phyloP scores from a whole-genome alignment of 2,113 vertebrate genomes.

The Poecilia latipinna region DNA sequence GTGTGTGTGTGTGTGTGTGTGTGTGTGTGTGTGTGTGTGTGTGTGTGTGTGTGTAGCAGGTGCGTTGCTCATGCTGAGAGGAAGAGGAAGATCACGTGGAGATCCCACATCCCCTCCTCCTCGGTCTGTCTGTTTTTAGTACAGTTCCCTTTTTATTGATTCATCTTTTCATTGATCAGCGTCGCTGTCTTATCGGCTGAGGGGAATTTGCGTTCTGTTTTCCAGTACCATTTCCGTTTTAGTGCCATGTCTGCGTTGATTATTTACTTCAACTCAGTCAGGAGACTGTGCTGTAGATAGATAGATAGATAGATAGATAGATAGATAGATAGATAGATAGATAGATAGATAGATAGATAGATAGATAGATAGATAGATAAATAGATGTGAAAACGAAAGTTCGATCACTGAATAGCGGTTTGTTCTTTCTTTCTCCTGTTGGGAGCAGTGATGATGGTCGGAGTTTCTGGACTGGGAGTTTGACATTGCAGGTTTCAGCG shows the following conservation, averaged over 20 bases:
- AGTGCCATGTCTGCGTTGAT: too few species aligned
- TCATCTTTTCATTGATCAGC: conserved; percentile 5
- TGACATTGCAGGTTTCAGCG: neutral
- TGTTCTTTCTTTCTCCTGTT: too few species aligned
- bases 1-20: conserved; percentile 35
- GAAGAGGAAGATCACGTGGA: conserved; percentile 75
- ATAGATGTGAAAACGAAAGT: too few species aligned
- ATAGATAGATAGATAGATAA: too few species aligned
- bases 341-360: neutral
- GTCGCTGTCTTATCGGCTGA: too few species aligned
- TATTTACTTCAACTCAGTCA: too few species aligned
- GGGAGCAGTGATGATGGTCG: too few species aligned
- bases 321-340: neutral
- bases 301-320: too few species aligned
- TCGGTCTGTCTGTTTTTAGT: neutral
- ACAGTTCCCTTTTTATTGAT: neutral
- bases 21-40: conserved; percentile 28
- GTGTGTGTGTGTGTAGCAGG: conserved; percentile 72
- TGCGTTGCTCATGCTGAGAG: conserved; percentile 71
- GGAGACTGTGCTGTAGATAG: too few species aligned
- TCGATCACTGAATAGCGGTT: too few species aligned
- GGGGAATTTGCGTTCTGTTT: too few species aligned
- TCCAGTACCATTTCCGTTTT: too few species aligned
- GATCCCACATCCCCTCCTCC: conserved; percentile 31
- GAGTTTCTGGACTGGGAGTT: neutral